Base-by-base conservation (phyloP, 2,113 vertebrate species). In the Neotragus pygmaeus region DNA sequence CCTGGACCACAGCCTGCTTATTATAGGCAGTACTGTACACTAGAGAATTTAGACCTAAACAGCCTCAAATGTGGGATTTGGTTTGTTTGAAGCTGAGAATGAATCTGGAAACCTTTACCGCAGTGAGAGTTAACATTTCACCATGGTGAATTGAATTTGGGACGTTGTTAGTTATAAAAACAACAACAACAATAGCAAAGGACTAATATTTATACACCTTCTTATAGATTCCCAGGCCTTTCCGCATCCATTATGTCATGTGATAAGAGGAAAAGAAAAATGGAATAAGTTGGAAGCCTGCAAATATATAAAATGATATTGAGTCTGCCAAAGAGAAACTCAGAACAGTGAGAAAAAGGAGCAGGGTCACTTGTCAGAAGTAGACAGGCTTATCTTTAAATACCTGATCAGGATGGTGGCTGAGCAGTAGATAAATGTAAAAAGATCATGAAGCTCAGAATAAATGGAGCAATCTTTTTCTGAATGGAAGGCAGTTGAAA, bases 401-500 rank as follows among this genome's bases (percentile, higher is more conserved):
- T 98, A 98, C 96, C 97, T 95, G 97, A 89, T 97, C 98, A 97
- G 98, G 98, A 98, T 98, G 95, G 98, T 95, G 60, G 95, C 97
- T 97, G 96, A 98, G 97, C 93, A 64, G 94, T 39, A 96, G 95
- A 96, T 96, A 97, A 96, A 97, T 86, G 82, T 95, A 83, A 97
- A 91, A 95, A 93, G 77, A 70, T 91, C 85, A 53, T 49, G 90
- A 95, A 94, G 88, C 95, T 87, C 66, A 90, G 77, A 98, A 98
- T 98, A 98, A 98, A 98, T 98, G 98, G 97, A 98, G 98, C 94
- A 98, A 98, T 98, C 97, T 98, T 98, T 94, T 97, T 98, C 98
- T 98, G 98, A 99, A 98, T 98, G 98, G 97, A 96, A 97, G 98
- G 97, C 85, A 98, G 97, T 97, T 98, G 96, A 98, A 98, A 97